Percentiles rank a stretch among this genome's conserved stretches.
Evolutionary conservation across 2,888 invertebrate species (phyloP).

Genomic region (Erebia aethiops): DNA sequence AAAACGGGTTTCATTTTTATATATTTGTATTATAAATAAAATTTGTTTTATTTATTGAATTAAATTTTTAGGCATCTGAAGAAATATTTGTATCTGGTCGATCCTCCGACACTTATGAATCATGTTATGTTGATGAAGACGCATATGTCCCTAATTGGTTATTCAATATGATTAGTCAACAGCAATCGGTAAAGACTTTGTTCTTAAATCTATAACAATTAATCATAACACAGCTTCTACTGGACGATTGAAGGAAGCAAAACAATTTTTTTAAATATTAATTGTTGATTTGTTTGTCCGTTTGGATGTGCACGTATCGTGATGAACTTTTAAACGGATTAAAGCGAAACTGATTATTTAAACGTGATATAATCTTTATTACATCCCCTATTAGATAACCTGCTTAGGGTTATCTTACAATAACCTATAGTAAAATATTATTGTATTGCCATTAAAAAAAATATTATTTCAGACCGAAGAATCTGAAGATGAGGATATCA

Average conservation of each 20-base stretch:
- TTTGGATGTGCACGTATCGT: too few relatives aligned
- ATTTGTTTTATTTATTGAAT: conserved; percentile 7
- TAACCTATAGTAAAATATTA: background rate
- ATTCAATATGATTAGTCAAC: conserved; percentile 66
- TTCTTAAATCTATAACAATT: background rate
- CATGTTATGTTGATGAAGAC: conserved; percentile 66
- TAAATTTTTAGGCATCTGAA: conserved; percentile 63
- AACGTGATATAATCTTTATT: too few relatives aligned
- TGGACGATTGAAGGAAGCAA: too few relatives aligned
- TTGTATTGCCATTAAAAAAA: background rate
- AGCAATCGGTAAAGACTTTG: conserved; percentile 56
- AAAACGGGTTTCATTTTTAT: too few relatives aligned
- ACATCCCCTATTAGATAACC: too few relatives aligned
- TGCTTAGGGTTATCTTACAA: too few relatives aligned
- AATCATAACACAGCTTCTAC: too few relatives aligned
- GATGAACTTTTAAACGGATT: too few relatives aligned
- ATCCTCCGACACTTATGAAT: conserved; percentile 66
- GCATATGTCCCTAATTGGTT: conserved; percentile 70
- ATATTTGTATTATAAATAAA: background rate
- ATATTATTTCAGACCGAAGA: conserved; percentile 31
- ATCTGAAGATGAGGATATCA: conserved; percentile 36
- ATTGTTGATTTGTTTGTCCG: too few relatives aligned
- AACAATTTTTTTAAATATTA: too few relatives aligned
- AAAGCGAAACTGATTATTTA: background rate
- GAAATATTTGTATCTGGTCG: conserved; percentile 67